phyloP scores from a whole-genome alignment of 92 coral and sea anemone genomes.

The Phenganax subtilis region DNA sequence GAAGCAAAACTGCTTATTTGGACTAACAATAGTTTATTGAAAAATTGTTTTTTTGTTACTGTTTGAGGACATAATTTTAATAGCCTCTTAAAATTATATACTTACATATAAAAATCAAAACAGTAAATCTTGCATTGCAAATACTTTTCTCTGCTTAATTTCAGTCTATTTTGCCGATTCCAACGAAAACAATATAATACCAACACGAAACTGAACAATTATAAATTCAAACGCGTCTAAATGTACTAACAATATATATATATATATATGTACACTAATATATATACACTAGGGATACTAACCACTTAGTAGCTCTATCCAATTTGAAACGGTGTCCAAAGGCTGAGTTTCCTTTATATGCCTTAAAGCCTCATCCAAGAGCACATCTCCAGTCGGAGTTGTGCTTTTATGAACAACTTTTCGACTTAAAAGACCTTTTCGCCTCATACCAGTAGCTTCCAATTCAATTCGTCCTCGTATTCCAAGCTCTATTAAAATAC shows the following conservation, averaged over 20 bases:
- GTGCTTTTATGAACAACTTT: slow-evolving; percentile 76
- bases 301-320: slow-evolving; percentile 98
- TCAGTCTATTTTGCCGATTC: background rate
- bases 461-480: slow-evolving; percentile 82
- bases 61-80: no score
- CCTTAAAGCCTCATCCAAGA: slow-evolving; percentile 86
- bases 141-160: no score
- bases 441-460: slow-evolving; percentile 94
- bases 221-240: background rate
- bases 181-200: background rate
- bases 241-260: background rate
- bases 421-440: slow-evolving; percentile 77
- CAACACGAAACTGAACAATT: background rate
- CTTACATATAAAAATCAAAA: no score
- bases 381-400: slow-evolving; percentile 91
- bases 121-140: no score
- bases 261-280: slow-evolving; percentile 13
- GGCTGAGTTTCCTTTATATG: slow-evolving; percentile 93
- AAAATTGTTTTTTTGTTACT: no score
- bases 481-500: slow-evolving; percentile 91
- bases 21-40: no score
- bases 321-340: slow-evolving; percentile 88
- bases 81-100: no score
- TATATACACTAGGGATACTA: slow-evolving; percentile 33
- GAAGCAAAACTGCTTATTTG: no score